Base-by-base conservation (phyloP, 2,797 vertebrate genomes). In the Sebastes oblongus region DNA sequence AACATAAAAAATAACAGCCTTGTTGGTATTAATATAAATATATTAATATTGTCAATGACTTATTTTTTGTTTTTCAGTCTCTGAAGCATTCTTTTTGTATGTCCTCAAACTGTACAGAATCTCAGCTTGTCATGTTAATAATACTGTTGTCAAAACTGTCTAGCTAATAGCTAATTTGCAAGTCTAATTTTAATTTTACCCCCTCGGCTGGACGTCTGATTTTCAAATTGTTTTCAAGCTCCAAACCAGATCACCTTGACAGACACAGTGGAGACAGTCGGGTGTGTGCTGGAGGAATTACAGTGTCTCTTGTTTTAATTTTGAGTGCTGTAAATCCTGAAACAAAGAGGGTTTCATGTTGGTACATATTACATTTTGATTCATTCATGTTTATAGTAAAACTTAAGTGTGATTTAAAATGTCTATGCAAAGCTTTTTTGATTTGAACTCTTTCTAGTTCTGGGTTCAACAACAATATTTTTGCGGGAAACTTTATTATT, bases 11-110 rank as follows among this genome's bases (percentile, higher is more conserved):
- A 90, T 90, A 93, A 94, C 90, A 94, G 93, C 95, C 93, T 96
- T 96, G 91, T 96, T 95, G 94, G 95, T 96, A 96, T 96, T 96
- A 95, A 96, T 96, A 95, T 94, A 94, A 93, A 90, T 91, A 92
- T 94, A 95, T 95, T 95, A 94, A 96, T 96, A 95, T 94, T 95
- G 93, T 94, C 91, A 91, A 92, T 92, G 84, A 93, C 77, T 91
- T 86, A 77, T 81, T 86, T 88, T 92, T 91, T 88, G 58, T 90
- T 93, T 94, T 89, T 91, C 86, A 84, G 85, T 90, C 86, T 91
- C 87, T 83, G 70, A 87, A 85, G 34, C 88, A 88, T 90, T 93
- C 34, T 94, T 95, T 72, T 95, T 95, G 77, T 93, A 94, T 94
- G 89, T 95, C 76, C 85, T 91, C 77, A 87, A 92, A 89, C 86